A percentile compares a stretch with the other conserved stretches of the same genome.
Conservation (phyloP, 2,113 vertebrate genomes). For the Hystrix brachyura region DNA sequence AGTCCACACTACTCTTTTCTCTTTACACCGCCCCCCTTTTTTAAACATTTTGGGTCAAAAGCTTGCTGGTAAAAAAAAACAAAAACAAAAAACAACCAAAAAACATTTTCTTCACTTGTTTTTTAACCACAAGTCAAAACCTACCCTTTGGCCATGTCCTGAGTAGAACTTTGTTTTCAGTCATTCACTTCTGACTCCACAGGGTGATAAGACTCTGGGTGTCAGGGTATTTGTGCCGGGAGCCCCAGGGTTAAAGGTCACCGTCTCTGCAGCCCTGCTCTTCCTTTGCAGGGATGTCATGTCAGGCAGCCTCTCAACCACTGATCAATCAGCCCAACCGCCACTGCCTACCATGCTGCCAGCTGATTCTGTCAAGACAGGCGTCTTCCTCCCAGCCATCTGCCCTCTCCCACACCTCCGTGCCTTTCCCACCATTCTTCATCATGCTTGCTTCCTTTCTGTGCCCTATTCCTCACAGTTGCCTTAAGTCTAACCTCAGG, state of each 20-base stretch:
- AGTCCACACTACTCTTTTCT: constrained; percentile 32
- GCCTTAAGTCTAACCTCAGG: not conserved
- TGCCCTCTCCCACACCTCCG: not conserved
- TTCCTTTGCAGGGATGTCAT: constrained; percentile 75
- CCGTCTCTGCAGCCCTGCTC: constrained; percentile 46
- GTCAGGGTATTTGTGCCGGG: constrained; percentile 62
- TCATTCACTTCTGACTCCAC: constrained; percentile 63
- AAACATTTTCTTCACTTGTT: constrained; percentile 60
- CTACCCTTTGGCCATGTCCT: constrained; percentile 29
- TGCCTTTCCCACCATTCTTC: not conserved
- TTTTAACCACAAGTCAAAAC: constrained; percentile 50
- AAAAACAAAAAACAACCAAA: not conserved
- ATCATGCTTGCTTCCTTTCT: not conserved
- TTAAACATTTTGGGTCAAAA: constrained; percentile 26
- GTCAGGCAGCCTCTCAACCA: constrained; percentile 76
- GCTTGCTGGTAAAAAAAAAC: not conserved
- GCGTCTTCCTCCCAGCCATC: constrained; percentile 5
- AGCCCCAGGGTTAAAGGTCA: constrained; percentile 81
- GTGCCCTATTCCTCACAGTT: not conserved
- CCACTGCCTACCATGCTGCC: not conserved
- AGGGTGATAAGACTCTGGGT: constrained; percentile 56
- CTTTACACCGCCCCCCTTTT: constrained; percentile 4
- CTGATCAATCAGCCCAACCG: constrained; percentile 77
- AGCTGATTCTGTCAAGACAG: constrained; percentile 7
- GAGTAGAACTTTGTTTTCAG: constrained; percentile 72